Conservation (phyloP, 1,140 invertebrate genomes). For the Zaprionus kolodkinae region DNA sequence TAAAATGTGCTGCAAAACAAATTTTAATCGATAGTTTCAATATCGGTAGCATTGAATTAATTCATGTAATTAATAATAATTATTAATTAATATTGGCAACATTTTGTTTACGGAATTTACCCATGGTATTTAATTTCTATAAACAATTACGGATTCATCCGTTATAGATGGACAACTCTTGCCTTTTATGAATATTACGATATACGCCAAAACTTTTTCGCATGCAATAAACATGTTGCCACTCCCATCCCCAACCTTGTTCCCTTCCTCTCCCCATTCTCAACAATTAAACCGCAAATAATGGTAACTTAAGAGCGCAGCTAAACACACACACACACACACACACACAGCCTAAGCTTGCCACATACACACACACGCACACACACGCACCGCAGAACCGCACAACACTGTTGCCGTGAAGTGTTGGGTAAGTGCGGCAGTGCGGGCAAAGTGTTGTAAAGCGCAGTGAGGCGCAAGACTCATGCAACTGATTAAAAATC, state of each 20-base stretch:
- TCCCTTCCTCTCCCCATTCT: background rate
- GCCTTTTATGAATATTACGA: background rate
- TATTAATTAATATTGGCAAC: background rate
- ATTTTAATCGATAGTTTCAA: background rate
- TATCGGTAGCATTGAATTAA: background rate
- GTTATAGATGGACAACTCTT: no score
- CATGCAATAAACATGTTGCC: background rate
- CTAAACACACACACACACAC: slow-evolving; percentile 19
- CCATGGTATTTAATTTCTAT: background rate
- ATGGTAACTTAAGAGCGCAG: slow-evolving; percentile 10
- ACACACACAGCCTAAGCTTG: slow-evolving; percentile 9
- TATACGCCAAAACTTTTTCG: background rate
- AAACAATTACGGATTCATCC: background rate
- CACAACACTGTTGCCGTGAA: slow-evolving; percentile 4
- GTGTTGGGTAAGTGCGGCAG: slow-evolving; percentile 19
- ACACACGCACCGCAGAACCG: background rate
- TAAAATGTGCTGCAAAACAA: background rate
- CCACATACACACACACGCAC: background rate
- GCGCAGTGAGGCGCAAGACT: slow-evolving; percentile 57
- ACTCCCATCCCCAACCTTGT: background rate
- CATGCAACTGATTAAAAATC: slow-evolving; percentile 79
- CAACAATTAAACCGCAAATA: slow-evolving; percentile 31
- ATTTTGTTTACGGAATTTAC: background rate
- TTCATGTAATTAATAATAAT: no score
- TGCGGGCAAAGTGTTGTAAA: slow-evolving; percentile 59